These are phyloP conservation scores for Morus bassanus DNA, from an alignment of 2,797 vertebrate species.

Conservation along the genomic window DNA sequence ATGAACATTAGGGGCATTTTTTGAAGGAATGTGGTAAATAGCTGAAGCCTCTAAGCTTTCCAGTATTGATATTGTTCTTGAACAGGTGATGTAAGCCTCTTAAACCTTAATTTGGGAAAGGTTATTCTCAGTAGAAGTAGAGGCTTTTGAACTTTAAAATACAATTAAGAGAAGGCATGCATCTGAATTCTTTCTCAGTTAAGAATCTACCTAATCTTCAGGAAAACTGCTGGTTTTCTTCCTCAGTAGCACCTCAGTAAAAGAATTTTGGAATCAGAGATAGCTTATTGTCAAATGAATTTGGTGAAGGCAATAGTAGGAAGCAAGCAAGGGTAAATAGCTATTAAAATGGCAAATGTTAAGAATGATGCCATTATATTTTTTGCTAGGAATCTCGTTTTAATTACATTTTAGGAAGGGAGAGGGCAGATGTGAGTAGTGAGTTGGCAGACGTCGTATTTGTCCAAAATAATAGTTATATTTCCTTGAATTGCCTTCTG, in stretches of 20 bases:
- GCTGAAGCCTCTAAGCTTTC: neutral
- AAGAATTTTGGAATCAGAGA: neutral
- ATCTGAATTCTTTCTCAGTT: neutral
- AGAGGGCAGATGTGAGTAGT: neutral
- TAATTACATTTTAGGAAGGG: neutral
- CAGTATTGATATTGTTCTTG: neutral
- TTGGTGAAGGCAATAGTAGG: neutral
- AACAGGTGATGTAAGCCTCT: neutral
- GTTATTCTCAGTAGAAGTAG: neutral
- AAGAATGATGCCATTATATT: neutral
- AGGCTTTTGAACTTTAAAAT: neutral
- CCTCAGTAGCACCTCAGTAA: neutral
- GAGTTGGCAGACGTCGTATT: neutral
- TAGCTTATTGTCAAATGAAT: neutral
- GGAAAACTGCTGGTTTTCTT: neutral
- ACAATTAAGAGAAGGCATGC: neutral
- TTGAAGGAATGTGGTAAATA: neutral
- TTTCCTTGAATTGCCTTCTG: slow-evolving; percentile 15
- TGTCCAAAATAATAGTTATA: slow-evolving; percentile 25
- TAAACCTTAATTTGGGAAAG: neutral
- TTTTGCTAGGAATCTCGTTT: neutral
- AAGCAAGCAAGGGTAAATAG: neutral
- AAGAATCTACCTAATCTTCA: neutral
- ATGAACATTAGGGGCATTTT: neutral
- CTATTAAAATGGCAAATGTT: neutral